Conservation (phyloP, 2,113 vertebrate species). For the Osmerus eperlanus region DNA sequence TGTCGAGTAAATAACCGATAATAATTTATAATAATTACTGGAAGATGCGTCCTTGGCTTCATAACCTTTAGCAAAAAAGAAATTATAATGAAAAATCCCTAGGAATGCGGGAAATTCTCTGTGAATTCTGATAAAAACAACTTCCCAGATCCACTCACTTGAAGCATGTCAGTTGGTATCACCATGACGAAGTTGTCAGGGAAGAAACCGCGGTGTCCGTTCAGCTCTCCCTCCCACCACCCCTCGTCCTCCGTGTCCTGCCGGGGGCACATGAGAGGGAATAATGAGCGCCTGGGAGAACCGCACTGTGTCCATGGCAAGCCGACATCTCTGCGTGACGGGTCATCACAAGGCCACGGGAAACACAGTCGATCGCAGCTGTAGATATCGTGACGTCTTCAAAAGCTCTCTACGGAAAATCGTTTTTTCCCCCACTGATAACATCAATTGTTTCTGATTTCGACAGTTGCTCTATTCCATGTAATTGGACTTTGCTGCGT, state of each 20-base stretch:
- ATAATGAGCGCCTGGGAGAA: conserved; percentile 37
- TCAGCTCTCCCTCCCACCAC: conserved; percentile 87
- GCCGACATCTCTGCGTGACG: conserved; percentile 24
- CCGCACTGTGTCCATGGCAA: conserved; percentile 21
- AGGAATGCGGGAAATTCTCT: conserved; percentile 5
- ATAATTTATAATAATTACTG: conserved; percentile 16
- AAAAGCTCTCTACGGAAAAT: not conserved
- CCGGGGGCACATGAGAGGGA: conserved; percentile 41
- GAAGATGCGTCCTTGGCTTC: conserved; percentile 18
- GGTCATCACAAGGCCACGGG: conserved; percentile 31
- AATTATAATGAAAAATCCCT: not conserved
- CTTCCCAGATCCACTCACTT: conserved; percentile 63
- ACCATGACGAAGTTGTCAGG: conserved; percentile 84
- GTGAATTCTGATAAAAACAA: not conserved
- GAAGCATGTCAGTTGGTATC: conserved; percentile 62
- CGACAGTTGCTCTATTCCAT: not conserved
- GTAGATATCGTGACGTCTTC: not conserved
- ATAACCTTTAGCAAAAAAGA: conserved; percentile 12
- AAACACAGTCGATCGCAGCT: not conserved
- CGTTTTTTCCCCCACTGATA: too few species aligned
- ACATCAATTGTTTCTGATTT: not conserved
- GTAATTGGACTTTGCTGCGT: too few species aligned
- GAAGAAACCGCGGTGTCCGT: conserved; percentile 79
- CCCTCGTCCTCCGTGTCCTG: conserved; percentile 78
- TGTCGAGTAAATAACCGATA: too few species aligned